Conservation (phyloP, 2,797 vertebrate genomes). For the Darevskia nairensis region DNA sequence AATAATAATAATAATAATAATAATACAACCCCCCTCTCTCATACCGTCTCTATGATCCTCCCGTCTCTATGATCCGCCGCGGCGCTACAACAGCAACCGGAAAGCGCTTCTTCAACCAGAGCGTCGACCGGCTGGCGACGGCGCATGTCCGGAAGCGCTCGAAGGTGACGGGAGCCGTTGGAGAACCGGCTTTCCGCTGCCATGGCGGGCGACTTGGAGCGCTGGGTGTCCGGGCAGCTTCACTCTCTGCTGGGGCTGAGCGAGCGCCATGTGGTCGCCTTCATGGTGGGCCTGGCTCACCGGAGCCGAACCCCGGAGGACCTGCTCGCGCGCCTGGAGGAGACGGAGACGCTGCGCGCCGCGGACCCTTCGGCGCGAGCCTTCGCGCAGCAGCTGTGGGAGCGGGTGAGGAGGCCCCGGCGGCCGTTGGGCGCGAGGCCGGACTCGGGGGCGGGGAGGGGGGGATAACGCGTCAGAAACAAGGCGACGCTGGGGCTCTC, state of each 20-base stretch:
- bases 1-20: too few species aligned
- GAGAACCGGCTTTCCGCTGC: slow-evolving; percentile 28
- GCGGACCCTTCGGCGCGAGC: slow-evolving; percentile 80
- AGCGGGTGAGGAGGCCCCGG: slow-evolving; percentile 80
- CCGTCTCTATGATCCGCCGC: neutral
- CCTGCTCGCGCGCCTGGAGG: slow-evolving; percentile 84
- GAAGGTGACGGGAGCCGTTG: neutral
- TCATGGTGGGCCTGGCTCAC: slow-evolving; percentile 88
- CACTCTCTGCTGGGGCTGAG: slow-evolving; percentile 91
- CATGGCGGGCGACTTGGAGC: slow-evolving; percentile 86
- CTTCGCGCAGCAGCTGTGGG: slow-evolving; percentile 87
- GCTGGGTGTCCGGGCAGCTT: slow-evolving; percentile 92
- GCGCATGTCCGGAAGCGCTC: fast-evolving
- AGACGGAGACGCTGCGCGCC: slow-evolving; percentile 90
- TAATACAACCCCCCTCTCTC: neutral
- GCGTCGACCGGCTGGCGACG: neutral
- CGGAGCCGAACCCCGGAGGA: slow-evolving; percentile 84
- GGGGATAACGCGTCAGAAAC: neutral
- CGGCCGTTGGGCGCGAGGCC: slow-evolving; percentile 50
- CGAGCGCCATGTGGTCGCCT: slow-evolving; percentile 90
- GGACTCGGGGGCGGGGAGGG: neutral
- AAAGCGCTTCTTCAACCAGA: neutral
- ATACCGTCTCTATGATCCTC: neutral
- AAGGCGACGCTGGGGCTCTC: too few species aligned
- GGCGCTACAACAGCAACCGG: neutral